Evolutionary conservation across 2,888 invertebrate species (phyloP).

Genomic region (Melipona beecheii): DNA sequence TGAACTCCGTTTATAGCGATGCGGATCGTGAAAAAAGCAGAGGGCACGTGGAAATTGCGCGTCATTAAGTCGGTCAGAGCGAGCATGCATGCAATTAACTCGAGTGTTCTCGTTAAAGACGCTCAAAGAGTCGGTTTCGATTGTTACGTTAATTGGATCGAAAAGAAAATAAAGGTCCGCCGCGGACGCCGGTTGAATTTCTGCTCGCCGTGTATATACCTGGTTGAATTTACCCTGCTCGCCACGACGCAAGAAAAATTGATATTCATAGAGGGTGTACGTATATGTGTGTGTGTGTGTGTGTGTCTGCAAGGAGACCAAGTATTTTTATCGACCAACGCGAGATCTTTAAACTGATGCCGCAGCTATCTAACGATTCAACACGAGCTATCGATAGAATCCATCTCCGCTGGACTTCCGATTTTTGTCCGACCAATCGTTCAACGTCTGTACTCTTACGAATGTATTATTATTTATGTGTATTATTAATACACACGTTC

Average conservation of each 20-base stretch:
- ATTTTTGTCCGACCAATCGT: neutral
- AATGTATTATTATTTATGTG: too few relatives aligned
- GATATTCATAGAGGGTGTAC: conserved; percentile 6
- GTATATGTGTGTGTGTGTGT: neutral
- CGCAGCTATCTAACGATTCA: conserved; percentile 34
- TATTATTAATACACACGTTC: too few relatives aligned
- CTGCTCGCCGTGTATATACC: conserved; percentile 24
- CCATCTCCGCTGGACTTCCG: neutral
- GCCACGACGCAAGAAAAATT: conserved; percentile 11
- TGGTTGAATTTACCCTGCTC: conserved; percentile 40
- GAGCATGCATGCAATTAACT: conserved; percentile 18
- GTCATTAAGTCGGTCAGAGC: conserved; percentile 1
- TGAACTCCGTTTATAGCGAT: neutral
- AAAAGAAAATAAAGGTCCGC: conserved; percentile 13
- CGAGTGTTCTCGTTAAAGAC: conserved; percentile 14
- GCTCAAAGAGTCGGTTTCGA: conserved; percentile 22
- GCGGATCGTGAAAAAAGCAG: neutral
- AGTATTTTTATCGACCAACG: conserved; percentile 50
- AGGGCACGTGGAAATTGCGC: neutral
- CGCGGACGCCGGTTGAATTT: neutral
- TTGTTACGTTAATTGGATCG: conserved; percentile 43
- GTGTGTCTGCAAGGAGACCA: neutral
- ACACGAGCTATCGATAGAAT: neutral
- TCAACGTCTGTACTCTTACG: too few relatives aligned
- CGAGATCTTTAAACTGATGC: conserved; percentile 43